Base-by-base conservation (phyloP, 2,888 invertebrate genomes). In the Sinhomidia bicolor region DNA sequence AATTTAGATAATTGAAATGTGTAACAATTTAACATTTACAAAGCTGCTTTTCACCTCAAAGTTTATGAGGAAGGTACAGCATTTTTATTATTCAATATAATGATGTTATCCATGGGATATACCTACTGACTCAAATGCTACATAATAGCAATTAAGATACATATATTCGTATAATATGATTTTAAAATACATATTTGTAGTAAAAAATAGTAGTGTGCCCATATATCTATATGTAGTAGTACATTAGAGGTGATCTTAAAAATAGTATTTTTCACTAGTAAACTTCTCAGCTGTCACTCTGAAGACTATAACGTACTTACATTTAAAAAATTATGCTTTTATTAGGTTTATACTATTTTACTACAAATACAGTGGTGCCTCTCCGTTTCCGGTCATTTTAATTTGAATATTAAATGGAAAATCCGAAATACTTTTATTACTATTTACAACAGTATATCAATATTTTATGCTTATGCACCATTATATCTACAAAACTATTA, bases 51-150 rank as follows among this genome's bases (percentile, higher is more conserved):
- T 62, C 47, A 60, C 82, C 68, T 65, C 68, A 51, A 82, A 20
- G 6, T 57, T 76, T 26, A 26, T 41, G 71, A 36, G 83, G 29
- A 41, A 71, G 44, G 71, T 71, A 71, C 71, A 71, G 71, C 44
- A 10, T 71, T 60, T 60, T 23, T 44, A 60, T 23, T 65, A 65
- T 29, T 71, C 29, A 47, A 83, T 17, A 20, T 20, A 47, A 12
- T 74, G n/a, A 20, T 51, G 23, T 85, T 85, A 85, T 85, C 85
- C 85, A 85, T 76, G 85, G 85, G 85, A 85, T 85, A 85, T 85
- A 85, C 85, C 85, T 85, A 85, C 62, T 85, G 60, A 78, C 85
- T 85, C 85, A 85, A 85, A 32, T 83, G 83, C 83, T 83, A 83
- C 54, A 74, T 17, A 74, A 83, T 83, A 83, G 83, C 83, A 83